A percentile compares a stretch with the other conserved stretches of the same genome.
phyloP scores from a whole-genome alignment of 2,888 invertebrate genomes.

The Colletes collaris region DNA sequence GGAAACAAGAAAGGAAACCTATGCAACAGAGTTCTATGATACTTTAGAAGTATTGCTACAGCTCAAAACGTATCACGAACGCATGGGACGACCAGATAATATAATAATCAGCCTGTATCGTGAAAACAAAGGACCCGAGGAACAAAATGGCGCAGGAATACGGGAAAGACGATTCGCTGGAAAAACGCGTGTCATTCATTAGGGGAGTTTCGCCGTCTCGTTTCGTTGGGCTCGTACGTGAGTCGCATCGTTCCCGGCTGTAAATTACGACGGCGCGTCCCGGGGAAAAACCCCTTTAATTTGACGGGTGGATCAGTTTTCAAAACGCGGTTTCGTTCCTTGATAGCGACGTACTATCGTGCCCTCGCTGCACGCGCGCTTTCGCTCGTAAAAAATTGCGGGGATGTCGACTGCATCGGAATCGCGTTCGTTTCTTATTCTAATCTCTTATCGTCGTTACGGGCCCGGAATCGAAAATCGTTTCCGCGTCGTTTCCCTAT shows the following conservation, averaged over 20 bases:
- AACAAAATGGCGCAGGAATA: too few species aligned
- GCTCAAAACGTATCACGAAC: too few species aligned
- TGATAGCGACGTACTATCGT: neutral
- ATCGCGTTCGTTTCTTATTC: conserved; percentile 51
- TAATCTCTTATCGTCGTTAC: conserved; percentile 46
- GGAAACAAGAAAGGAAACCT: too few species aligned
- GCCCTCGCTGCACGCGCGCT: neutral
- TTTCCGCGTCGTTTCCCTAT: conserved; percentile 30
- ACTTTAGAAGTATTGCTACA: too few species aligned
- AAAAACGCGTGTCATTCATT: conserved; percentile 65
- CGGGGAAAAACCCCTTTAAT: conserved; percentile 43
- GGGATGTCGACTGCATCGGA: conserved; percentile 46
- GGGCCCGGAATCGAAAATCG: conserved; percentile 49
- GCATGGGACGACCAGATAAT: too few species aligned
- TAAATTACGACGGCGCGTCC: conserved; percentile 42
- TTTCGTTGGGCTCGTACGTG: conserved; percentile 56
- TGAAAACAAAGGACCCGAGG: too few species aligned
- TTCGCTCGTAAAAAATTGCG: conserved; percentile 31
- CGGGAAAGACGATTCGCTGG: neutral
- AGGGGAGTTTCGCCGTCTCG: conserved; percentile 50
- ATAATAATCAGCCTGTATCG: too few species aligned
- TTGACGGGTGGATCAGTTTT: conserved; percentile 22
- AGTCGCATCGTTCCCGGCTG: conserved; percentile 46
- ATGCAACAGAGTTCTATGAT: too few species aligned
- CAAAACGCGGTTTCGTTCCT: neutral